These are phyloP conservation scores for Sinotaia quadrata DNA, from an alignment of 2,888 invertebrate genomes.

Conservation along the genomic window DNA sequence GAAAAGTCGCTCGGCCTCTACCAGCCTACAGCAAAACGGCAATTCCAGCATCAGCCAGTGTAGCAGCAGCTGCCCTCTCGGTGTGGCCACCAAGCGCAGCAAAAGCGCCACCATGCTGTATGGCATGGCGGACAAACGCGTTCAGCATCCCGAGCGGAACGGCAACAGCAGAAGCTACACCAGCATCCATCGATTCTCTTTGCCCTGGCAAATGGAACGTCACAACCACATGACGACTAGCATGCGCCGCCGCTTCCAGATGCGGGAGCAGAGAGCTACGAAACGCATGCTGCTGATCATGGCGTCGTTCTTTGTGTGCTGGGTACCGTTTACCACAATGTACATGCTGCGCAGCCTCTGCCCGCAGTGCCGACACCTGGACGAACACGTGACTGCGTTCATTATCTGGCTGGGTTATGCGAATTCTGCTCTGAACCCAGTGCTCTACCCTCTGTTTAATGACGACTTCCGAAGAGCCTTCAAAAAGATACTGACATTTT, in stretches of 20 bases:
- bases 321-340: conserved; percentile 72
- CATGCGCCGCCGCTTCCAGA: conserved; percentile 63
- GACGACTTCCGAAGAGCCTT: conserved; percentile 71
- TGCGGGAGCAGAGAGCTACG: conserved; percentile 70
- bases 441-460: conserved; percentile 71
- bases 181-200: conserved; percentile 33
- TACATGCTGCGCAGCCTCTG: conserved; percentile 69
- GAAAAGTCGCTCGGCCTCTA: conserved; percentile 21
- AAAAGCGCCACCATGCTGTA: conserved; percentile 41
- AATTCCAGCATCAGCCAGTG: neutral
- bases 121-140: conserved; percentile 5
- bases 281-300: conserved; percentile 72
- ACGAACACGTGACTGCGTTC: conserved; percentile 63
- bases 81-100: conserved; percentile 17
- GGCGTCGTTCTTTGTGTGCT: conserved; percentile 71
- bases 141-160: conserved; percentile 5
- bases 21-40: conserved; percentile 8
- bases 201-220: conserved; percentile 34
- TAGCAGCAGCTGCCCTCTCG: neutral
- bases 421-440: conserved; percentile 71
- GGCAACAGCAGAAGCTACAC: conserved; percentile 7
- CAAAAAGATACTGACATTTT: conserved; percentile 53
- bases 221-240: conserved; percentile 43
- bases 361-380: conserved; percentile 52
- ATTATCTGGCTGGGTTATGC: conserved; percentile 72